Evolutionary conservation across 37 sponge, comb jelly and placozoan species (phyloP).

Genomic region (Bolinopsis microptera): DNA sequence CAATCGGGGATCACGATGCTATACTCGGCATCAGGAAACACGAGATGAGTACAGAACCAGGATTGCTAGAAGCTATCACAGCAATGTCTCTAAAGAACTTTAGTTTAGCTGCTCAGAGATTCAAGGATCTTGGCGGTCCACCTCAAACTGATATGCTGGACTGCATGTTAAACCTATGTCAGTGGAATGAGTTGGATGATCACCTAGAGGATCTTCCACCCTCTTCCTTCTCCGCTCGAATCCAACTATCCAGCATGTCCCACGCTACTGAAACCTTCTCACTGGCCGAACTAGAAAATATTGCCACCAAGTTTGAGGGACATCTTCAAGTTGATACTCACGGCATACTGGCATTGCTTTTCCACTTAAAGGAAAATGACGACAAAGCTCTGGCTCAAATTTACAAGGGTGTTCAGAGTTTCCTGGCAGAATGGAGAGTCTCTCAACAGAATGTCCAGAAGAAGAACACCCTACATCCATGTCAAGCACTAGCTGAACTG

Average conservation of each 20-base stretch:
- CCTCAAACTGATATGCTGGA: not conserved
- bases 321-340: not conserved
- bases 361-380: not conserved
- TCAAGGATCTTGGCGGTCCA: not conserved
- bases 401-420: not conserved
- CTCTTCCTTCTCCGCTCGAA: not conserved
- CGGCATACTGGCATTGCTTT: not conserved
- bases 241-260: not conserved
- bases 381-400: constrained; percentile 23
- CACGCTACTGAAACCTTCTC: constrained; percentile 6
- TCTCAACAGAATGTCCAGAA: constrained; percentile 15
- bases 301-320: not conserved
- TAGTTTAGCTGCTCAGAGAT: not conserved
- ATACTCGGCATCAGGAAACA: constrained; percentile 11
- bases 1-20: not conserved
- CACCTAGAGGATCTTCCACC: not conserved
- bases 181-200: not conserved
- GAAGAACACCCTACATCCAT: not conserved
- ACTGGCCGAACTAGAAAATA: not conserved
- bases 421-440: not conserved
- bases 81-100: constrained; percentile 15
- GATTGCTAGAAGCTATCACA: not conserved
- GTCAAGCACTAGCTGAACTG: not conserved
- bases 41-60: not conserved
- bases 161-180: constrained; percentile 36